Base-by-base conservation (phyloP, 1,140 invertebrate genomes). In the Musca domestica region DNA sequence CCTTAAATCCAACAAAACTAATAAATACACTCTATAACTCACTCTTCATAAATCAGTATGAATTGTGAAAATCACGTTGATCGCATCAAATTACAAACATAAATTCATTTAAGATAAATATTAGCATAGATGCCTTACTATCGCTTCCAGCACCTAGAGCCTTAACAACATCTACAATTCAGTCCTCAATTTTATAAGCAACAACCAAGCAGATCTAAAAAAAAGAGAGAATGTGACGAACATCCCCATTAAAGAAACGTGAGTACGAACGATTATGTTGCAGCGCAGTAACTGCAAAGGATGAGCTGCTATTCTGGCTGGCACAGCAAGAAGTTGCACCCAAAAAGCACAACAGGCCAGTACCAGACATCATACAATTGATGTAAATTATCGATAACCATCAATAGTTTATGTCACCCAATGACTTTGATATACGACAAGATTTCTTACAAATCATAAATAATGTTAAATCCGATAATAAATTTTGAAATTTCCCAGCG, bases 371-470 rank as follows among this genome's bases (percentile, higher is more conserved):
- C 4, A 41, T 41, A 41, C 34, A 64, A 48, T 64, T 74, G 73
- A 73, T 72, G 69, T 72, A 72, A 74, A 73, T 72, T 74, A 71
- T 73, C 70, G 72, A 71, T 74, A 70, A 67, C 69, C 69, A 72
- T 73, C 71, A 69, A 73, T 74, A 73, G 71, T 74, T 74, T 69
- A 72, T 74, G 71, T 73, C 73, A 74, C 67, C 68, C 71, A 72
- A 72, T 74, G 74, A 72, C 74, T 74, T 75, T 75, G 74, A 75
- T 75, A 72, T 74, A 76, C 73, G 74, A 74, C 74, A 66, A 73
- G 76, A 78, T 78, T 77, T 78, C 73, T 76, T 74, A 72, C 77
- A 78, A 78, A 78, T 78, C 77, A 78, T 78, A 78, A 78, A 78
- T 76, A 78, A 72, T 72, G 67, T 68, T 56, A 75, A 75, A 48